Conservation (phyloP, 2,888 invertebrate genomes). For the Nycteola revayana region DNA sequence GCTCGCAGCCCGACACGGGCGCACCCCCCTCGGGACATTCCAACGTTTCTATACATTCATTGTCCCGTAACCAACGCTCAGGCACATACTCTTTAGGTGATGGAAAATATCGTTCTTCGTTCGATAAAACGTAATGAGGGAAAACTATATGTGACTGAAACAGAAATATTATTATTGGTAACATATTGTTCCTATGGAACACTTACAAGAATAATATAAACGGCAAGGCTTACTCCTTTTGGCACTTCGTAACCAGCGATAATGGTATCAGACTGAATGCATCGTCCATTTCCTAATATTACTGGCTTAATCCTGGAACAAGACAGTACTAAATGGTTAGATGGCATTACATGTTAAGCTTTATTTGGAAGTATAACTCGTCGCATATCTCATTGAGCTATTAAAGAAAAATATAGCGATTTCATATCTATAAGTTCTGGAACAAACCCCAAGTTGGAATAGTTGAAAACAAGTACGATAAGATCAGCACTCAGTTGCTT, state of each 20-base stretch:
- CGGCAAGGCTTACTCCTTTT: conserved; percentile 91
- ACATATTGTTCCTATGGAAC: no score
- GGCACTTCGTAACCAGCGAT: conserved; percentile 90
- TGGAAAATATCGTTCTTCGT: conserved; percentile 87
- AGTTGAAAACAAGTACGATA: no score
- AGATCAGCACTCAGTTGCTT: no score
- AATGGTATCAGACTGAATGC: conserved; percentile 87
- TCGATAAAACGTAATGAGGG: conserved; percentile 89
- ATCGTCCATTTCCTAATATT: conserved; percentile 90
- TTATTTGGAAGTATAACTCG: no score
- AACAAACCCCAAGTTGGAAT: no score
- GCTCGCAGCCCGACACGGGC: conserved; percentile 16
- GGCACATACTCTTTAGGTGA: conserved; percentile 87
- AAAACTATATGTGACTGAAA: conserved; percentile 90
- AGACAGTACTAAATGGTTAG: no score
- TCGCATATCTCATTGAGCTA: no score
- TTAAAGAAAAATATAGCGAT: no score
- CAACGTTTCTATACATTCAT: conserved; percentile 32
- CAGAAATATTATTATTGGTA: conserved; percentile 1
- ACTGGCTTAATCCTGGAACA: conserved; percentile 89
- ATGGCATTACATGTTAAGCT: no score
- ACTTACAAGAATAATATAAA: no score
- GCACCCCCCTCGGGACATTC: conserved; percentile 19
- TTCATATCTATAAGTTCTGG: no score
- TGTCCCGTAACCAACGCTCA: conserved; percentile 88